Conservation (phyloP, 2,797 vertebrate species). For the Okamejei kenojei region DNA sequence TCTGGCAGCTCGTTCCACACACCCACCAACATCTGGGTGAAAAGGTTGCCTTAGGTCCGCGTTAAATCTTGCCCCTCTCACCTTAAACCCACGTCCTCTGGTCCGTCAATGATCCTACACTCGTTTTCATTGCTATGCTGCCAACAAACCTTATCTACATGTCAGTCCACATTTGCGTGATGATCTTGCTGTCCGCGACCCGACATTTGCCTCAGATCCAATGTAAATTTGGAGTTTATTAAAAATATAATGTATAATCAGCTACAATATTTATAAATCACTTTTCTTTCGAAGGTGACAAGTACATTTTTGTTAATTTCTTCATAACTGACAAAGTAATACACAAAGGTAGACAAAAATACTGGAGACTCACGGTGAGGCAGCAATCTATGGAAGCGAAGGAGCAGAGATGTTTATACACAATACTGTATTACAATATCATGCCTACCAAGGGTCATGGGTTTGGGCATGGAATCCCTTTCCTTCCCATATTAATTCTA, state of each 20-base stretch:
- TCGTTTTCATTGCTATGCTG: background rate
- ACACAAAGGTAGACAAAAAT: background rate
- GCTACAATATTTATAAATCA: background rate
- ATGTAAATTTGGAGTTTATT: no score
- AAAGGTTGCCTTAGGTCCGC: no score
- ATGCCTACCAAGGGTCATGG: background rate
- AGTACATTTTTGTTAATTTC: background rate
- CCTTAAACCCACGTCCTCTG: no score
- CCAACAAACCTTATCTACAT: background rate
- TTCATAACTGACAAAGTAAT: background rate
- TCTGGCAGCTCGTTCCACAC: no score
- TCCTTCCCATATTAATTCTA: constrained; percentile 35
- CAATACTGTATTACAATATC: background rate
- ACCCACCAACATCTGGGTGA: no score
- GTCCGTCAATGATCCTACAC: background rate
- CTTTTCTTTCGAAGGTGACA: background rate
- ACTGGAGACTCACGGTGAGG: no score
- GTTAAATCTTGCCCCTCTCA: no score
- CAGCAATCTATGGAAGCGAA: no score
- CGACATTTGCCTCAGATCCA: background rate
- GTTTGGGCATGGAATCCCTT: background rate
- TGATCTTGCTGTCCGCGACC: background rate
- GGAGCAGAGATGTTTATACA: background rate
- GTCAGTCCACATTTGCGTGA: background rate
- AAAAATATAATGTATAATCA: no score